Base-by-base conservation (phyloP, 2,797 vertebrate genomes). In the Ficedula albicollis region DNA sequence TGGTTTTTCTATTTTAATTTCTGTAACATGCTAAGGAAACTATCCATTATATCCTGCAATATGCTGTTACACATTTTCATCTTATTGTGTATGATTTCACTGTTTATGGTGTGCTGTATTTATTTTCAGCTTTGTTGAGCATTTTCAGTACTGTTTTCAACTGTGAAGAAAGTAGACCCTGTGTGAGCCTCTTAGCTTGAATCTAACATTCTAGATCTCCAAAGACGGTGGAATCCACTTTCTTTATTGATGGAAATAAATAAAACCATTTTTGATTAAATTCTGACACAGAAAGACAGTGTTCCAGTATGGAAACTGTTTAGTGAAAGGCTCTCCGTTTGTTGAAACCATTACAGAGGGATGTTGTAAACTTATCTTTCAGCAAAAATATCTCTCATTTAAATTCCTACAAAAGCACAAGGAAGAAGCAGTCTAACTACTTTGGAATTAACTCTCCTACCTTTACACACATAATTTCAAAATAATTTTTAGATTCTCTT, bases 401-500 rank as follows among this genome's bases (percentile, higher is more conserved):
- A 46, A 55, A 80, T 85, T 93, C 15, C 46, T 74, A 48, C 9
- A 12, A 32, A 80, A 89, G 20, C 25, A 46, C 1, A 8, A 75
- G n/a, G 46, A 75, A 63, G 29, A 75, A 83, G 18, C 44, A n/a
- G 30, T 54, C 27, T 72, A 68, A 68, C n/a, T 80, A 36, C 49
- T 43, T 81, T 51, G 30, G 39, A 85, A 81, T 81, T 72, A 78
- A 34, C 21, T 81, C 66, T 86, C 16, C 21, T 94, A 44, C 43
- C 17, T 78, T 69, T 81, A 48, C 21, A 38, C 19, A 66, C 25
- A 73, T 55, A 5, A 66, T 90, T 93, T 88, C 39, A 70, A 84
- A 96, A 72, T 39, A 68, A 59, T 86, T 95, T 93, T 86, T 81
- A 88, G 41, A 55, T 26, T 88, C 39, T 72, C 39, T 75, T 89